These are phyloP conservation scores for Harpegnathos saltator DNA, from an alignment of 1,140 invertebrate species.

Conservation along the genomic window DNA sequence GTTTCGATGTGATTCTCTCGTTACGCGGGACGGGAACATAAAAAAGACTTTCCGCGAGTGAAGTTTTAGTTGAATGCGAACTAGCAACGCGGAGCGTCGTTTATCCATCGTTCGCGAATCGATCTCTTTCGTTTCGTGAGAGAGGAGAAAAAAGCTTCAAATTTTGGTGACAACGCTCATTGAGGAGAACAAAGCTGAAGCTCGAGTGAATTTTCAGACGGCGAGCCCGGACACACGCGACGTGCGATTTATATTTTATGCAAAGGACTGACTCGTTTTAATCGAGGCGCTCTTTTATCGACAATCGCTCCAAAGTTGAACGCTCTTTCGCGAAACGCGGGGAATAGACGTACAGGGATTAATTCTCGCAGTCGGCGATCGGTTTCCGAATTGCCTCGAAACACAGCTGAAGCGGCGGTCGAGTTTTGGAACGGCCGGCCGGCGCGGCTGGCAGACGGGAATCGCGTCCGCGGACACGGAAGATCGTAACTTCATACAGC, in stretches of 20 bases:
- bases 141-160: neutral
- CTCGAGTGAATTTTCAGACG: neutral
- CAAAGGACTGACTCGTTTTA: conserved; percentile 5
- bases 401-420: neutral
- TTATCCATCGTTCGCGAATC: neutral
- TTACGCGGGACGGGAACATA: too few species aligned
- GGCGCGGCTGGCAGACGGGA: neutral
- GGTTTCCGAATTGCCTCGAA: conserved; percentile 13
- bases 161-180: too few species aligned
- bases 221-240: neutral
- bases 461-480: conserved; percentile 12
- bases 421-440: too few species aligned
- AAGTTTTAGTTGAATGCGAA: neutral
- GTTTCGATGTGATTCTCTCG: neutral
- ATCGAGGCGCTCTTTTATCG: neutral
- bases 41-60: neutral
- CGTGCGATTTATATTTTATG: neutral
- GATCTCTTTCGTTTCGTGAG: too few species aligned
- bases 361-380: neutral
- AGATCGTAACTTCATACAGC: conserved; percentile 36
- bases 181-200: neutral
- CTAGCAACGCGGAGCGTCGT: neutral
- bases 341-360: conserved; percentile 3
- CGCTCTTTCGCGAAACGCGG: neutral
- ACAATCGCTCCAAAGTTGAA: neutral